These are phyloP conservation scores for Drosophila carrolli DNA, from an alignment of 1,140 invertebrate species.

Conservation along the genomic window DNA sequence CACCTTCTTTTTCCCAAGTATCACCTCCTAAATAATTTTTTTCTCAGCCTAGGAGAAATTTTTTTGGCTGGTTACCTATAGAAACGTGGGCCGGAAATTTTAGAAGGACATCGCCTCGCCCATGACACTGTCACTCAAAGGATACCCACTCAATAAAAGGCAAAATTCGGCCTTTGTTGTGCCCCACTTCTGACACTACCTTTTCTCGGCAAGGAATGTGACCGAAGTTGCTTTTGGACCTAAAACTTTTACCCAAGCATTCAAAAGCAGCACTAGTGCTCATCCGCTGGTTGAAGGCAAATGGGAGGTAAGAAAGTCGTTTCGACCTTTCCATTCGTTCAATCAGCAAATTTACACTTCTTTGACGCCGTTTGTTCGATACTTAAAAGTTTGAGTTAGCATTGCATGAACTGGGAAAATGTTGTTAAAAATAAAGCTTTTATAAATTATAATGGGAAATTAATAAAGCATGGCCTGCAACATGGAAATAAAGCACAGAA, in stretches of 20 bases:
- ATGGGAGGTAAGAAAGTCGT: constrained; percentile 40
- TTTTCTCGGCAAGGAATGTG: constrained; percentile 12
- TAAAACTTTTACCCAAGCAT: constrained; percentile 43
- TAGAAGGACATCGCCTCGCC: constrained; percentile 14
- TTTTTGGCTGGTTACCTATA: constrained; percentile 9
- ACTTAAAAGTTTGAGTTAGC: constrained; percentile 26
- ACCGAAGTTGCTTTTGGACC: constrained; percentile 24
- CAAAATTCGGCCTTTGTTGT: constrained; percentile 25
- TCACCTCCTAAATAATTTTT: constrained; percentile 34
- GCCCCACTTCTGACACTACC: constrained; percentile 23
- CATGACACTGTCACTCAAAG: constrained; percentile 29
- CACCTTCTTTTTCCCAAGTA: neutral
- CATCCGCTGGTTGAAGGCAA: constrained; percentile 22
- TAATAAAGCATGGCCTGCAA: constrained; percentile 14
- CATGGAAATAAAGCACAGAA: neutral
- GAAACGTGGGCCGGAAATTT: constrained; percentile 39
- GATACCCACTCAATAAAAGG: constrained; percentile 34
- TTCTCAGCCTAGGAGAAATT: constrained; percentile 18
- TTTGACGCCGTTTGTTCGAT: constrained; percentile 29
- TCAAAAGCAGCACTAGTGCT: constrained; percentile 58
- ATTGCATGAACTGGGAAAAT: constrained; percentile 7
- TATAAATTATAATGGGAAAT: constrained; percentile 41
- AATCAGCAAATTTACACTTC: constrained; percentile 32
- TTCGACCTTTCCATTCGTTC: constrained; percentile 40
- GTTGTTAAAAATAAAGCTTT: constrained; percentile 14